A percentile compares a stretch with the other conserved stretches of the same genome.
phyloP scores from a whole-genome alignment of 2,113 vertebrate species.

The Syngnathus floridae region DNA sequence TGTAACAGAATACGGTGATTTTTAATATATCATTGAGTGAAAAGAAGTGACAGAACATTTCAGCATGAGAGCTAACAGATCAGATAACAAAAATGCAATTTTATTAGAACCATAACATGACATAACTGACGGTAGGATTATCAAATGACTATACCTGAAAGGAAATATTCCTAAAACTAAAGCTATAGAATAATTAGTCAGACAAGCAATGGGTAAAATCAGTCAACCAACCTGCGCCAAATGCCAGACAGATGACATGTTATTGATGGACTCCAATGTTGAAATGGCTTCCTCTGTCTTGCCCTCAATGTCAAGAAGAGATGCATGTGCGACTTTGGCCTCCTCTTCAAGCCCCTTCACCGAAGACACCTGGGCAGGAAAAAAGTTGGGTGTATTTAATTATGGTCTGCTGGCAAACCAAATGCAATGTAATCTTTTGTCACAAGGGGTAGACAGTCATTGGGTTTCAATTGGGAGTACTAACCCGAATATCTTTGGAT shows the following conservation, averaged over 20 bases:
- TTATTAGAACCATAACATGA: background rate
- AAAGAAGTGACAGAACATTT: background rate
- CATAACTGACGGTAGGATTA: too few relatives aligned
- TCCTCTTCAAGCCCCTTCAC: slow-evolving; percentile 81
- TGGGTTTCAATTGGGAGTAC: background rate
- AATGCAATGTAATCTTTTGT: background rate
- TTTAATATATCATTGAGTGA: background rate
- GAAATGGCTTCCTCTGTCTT: slow-evolving; percentile 85
- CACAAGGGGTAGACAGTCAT: background rate
- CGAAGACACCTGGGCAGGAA: slow-evolving; percentile 68
- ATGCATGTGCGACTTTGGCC: slow-evolving; percentile 78
- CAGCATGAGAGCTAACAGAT: background rate
- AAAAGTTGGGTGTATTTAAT: background rate
- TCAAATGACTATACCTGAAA: background rate
- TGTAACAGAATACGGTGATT: background rate
- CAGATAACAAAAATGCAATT: too few relatives aligned
- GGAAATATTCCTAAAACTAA: background rate
- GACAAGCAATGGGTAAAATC: background rate
- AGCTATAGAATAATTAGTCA: background rate
- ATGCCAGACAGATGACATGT: slow-evolving; percentile 84
- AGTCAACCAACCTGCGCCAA: slow-evolving; percentile 78
- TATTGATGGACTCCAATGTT: slow-evolving; percentile 85
- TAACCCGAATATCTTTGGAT: slow-evolving; percentile 87
- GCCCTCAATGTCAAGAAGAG: slow-evolving; percentile 86
- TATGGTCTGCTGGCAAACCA: background rate